Evolutionary conservation across 2,113 vertebrate species (phyloP).

Genomic region (Phalacrocorax brasilianus): DNA sequence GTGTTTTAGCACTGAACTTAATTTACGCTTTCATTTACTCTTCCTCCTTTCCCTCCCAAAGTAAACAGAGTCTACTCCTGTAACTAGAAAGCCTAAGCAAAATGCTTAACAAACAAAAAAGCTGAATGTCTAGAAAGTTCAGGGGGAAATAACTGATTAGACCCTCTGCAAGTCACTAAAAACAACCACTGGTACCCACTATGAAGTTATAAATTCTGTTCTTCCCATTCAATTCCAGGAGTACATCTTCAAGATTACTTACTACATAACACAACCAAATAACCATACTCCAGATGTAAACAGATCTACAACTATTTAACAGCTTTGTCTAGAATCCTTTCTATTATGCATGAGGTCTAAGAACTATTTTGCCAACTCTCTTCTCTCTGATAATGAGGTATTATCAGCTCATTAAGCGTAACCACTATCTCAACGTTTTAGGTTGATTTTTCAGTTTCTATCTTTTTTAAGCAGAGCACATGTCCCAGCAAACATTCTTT

Average conservation of each 20-base stretch:
- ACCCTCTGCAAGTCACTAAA: not conserved
- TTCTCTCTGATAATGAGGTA: not conserved
- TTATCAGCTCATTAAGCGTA: not conserved
- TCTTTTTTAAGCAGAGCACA: not conserved
- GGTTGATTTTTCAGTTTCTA: not conserved
- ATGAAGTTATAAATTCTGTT: not conserved
- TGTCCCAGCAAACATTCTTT: not conserved
- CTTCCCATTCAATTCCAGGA: not conserved
- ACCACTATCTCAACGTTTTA: not conserved
- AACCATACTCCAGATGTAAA: not conserved
- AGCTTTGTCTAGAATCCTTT: not conserved
- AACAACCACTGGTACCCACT: not conserved
- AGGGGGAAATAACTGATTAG: not conserved
- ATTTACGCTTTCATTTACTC: not conserved
- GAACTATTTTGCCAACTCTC: not conserved
- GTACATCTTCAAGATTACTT: not conserved
- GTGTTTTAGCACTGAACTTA: not conserved
- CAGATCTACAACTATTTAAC: not conserved
- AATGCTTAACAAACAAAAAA: not conserved
- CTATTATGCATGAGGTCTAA: not conserved
- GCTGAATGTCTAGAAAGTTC: not conserved
- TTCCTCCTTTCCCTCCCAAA: not conserved
- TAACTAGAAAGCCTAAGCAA: not conserved
- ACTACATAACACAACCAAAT: not conserved
- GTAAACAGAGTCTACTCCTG: not conserved